Conservation (phyloP, 2,113 vertebrate species). For the Progne subis region DNA sequence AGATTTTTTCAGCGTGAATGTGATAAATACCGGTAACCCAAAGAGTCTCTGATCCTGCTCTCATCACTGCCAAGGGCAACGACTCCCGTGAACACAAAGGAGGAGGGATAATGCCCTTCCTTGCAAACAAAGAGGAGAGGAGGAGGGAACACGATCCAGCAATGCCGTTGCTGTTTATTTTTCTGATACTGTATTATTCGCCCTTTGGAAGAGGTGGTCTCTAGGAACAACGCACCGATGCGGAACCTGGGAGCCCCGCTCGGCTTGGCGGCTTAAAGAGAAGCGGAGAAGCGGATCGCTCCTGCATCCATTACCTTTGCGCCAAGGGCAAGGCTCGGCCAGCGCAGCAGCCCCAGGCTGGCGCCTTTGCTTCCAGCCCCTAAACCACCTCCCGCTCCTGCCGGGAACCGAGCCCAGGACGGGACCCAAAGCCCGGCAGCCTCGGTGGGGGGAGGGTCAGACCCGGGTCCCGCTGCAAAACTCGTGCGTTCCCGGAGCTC, state of each 20-base stretch:
- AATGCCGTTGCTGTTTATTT: neutral
- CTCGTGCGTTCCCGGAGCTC: too few species aligned
- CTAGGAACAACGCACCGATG: fast-evolving
- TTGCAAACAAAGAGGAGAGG: neutral
- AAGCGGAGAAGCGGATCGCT: neutral
- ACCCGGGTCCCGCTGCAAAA: neutral
- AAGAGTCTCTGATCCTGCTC: neutral
- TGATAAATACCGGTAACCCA: neutral
- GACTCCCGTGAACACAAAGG: neutral
- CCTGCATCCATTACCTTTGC: neutral
- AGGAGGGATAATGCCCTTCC: neutral
- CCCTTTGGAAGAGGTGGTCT: neutral
- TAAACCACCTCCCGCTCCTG: neutral
- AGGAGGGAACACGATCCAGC: neutral
- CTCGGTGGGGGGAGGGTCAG: fast-evolving
- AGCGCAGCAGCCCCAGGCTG: neutral
- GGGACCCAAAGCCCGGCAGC: neutral
- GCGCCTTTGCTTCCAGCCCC: neutral
- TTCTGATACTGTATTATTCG: fast-evolving
- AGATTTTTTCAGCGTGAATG: neutral
- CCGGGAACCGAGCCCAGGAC: neutral
- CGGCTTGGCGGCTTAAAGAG: fast-evolving
- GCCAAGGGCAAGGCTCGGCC: neutral
- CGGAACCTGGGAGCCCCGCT: fast-evolving
- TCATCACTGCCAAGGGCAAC: neutral